These are phyloP conservation scores for Cactoblastis cactorum DNA, from an alignment of 2,888 invertebrate species.

Conservation along the genomic window DNA sequence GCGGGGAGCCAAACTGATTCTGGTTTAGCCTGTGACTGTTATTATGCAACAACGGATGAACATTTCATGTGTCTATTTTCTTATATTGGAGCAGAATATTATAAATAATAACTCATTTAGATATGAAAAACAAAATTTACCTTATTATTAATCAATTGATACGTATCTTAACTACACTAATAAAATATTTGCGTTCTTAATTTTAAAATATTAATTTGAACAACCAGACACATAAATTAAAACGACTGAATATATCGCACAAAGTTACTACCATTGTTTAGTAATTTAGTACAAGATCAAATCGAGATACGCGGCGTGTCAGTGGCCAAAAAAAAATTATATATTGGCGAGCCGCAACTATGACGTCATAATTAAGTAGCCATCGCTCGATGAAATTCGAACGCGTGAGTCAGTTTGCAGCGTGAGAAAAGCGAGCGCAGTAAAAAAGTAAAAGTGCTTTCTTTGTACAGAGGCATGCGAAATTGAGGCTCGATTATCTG, in stretches of 20 bases:
- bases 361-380: conserved; percentile 72
- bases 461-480: conserved; percentile 64
- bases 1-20: conserved; percentile 12
- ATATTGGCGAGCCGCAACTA: conserved; percentile 41
- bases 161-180: background rate
- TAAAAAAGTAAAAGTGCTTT: conserved; percentile 75
- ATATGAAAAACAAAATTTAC: background rate
- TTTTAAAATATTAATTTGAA: background rate
- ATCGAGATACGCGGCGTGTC: conserved; percentile 49
- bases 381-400: conserved; percentile 46
- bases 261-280: conserved; percentile 24
- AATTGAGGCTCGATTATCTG: conserved; percentile 63
- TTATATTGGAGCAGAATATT: background rate
- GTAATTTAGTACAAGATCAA: conserved; percentile 42
- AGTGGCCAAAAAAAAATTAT: conserved; percentile 58
- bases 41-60: background rate
- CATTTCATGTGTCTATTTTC: background rate
- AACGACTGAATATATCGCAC: background rate
- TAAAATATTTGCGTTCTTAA: background rate
- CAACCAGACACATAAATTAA: conserved; percentile 3
- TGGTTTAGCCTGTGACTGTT: background rate
- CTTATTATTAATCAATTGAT: background rate
- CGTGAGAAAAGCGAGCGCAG: conserved; percentile 61
- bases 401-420: conserved; percentile 55
- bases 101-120: background rate